These are phyloP conservation scores for Stomatorhinus ivindoensis DNA, from an alignment of 2,113 vertebrate species.

Conservation along the genomic window DNA sequence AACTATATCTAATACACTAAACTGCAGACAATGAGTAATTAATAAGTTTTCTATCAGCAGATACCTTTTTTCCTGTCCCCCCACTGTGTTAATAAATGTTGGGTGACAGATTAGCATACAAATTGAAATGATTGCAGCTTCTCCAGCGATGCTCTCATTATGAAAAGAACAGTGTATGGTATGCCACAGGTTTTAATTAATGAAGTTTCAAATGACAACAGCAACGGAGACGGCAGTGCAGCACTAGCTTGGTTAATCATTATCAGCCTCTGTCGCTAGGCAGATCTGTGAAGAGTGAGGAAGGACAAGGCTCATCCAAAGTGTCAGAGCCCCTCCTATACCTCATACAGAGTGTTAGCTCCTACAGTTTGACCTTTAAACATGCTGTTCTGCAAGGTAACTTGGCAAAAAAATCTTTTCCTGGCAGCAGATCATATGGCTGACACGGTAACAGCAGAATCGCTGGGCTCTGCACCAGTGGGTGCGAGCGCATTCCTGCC, in stretches of 20 bases:
- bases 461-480: background rate
- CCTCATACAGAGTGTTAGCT: background rate
- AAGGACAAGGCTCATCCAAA: background rate
- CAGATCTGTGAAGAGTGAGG: background rate
- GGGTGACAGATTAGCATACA: slow-evolving; percentile 14
- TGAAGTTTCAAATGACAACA: slow-evolving; percentile 5
- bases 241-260: background rate
- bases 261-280: background rate
- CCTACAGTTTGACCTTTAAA: slow-evolving; percentile 5
- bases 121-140: slow-evolving; percentile 12
- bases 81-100: background rate
- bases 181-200: slow-evolving; percentile 22
- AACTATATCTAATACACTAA: background rate
- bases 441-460: background rate
- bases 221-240: background rate
- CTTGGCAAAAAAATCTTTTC: background rate
- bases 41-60: background rate
- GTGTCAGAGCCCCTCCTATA: background rate
- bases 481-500: background rate
- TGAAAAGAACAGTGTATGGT: background rate
- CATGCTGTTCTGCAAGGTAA: slow-evolving; percentile 1
- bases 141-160: slow-evolving; percentile 3
- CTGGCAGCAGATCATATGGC: slow-evolving; percentile 4
- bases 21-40: background rate
- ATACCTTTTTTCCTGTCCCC: background rate